phyloP scores from a whole-genome alignment of 2,888 invertebrate species.

The Anaspis maculata region DNA sequence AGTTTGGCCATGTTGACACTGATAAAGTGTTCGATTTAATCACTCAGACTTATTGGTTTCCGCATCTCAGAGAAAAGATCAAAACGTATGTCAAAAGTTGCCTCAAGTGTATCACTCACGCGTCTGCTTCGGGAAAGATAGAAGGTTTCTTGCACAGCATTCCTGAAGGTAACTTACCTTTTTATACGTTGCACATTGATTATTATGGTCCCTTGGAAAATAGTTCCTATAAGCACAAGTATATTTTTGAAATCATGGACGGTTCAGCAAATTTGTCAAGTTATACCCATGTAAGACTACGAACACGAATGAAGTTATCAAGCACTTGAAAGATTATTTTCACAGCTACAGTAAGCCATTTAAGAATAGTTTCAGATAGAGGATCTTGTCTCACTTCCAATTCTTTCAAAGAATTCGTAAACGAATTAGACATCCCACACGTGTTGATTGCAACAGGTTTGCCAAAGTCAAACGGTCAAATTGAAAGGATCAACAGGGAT shows the following conservation, averaged over 20 bases:
- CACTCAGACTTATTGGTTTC: background rate
- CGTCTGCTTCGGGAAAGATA: conserved; percentile 12
- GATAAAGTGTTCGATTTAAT: background rate
- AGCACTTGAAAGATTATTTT: background rate
- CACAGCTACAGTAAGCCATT: background rate
- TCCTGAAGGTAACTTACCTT: conserved; percentile 23
- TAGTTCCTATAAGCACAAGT: background rate
- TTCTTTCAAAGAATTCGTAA: too few relatives aligned
- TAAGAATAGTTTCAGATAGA: background rate
- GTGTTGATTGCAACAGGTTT: too few relatives aligned
- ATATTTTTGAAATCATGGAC: conserved; percentile 1
- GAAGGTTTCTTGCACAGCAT: conserved; percentile 24
- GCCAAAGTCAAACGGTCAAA: too few relatives aligned
- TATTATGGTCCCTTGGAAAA: conserved; percentile 24
- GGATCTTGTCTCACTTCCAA: background rate
- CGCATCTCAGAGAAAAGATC: background rate
- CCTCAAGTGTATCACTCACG: conserved; percentile 22
- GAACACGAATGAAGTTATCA: conserved; percentile 1
- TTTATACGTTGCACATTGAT: conserved; percentile 24
- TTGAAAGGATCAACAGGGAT: too few relatives aligned
- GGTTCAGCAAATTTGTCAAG: background rate
- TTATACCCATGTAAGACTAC: background rate
- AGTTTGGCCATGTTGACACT: background rate
- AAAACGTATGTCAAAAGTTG: conserved; percentile 21
- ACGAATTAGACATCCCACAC: too few relatives aligned